A percentile compares a stretch with the other conserved stretches of the same genome.
These are phyloP conservation scores for Ornithoptera alexandrae DNA, from an alignment of 2,888 invertebrate genomes.

Conservation along the genomic window DNA sequence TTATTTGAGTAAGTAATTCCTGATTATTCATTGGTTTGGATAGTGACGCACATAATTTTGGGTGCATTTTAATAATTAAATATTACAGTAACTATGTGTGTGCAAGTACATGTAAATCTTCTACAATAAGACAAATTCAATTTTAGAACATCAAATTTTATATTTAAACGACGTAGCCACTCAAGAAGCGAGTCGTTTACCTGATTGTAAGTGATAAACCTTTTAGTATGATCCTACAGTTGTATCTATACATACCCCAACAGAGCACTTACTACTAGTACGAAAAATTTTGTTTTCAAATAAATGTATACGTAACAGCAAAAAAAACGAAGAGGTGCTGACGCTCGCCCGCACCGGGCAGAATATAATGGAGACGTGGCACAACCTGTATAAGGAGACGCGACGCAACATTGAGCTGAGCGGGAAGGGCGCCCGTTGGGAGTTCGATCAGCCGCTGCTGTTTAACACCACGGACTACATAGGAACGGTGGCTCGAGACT, in stretches of 20 bases:
- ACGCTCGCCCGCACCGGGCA: slow-evolving; percentile 80
- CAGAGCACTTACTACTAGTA: too few species aligned
- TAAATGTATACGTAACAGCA: slow-evolving; percentile 48
- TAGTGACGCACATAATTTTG: neutral
- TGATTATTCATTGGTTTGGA: slow-evolving; percentile 1
- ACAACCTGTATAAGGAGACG: slow-evolving; percentile 86
- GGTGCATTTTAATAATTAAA: too few species aligned
- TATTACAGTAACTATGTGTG: too few species aligned
- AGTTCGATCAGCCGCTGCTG: slow-evolving; percentile 90
- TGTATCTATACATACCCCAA: too few species aligned
- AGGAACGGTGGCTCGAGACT: slow-evolving; percentile 87
- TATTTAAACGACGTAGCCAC: too few species aligned
- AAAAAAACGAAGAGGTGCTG: slow-evolving; percentile 76
- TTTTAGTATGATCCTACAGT: too few species aligned
- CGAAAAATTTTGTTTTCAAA: neutral
- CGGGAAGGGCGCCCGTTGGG: slow-evolving; percentile 93
- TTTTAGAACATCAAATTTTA: too few species aligned
- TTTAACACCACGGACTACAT: slow-evolving; percentile 94
- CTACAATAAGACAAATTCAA: too few species aligned
- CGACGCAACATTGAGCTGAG: slow-evolving; percentile 91
- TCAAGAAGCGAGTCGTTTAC: too few species aligned
- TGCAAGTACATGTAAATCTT: too few species aligned
- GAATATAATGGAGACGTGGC: slow-evolving; percentile 87
- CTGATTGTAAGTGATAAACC: too few species aligned
- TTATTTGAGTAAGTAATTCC: slow-evolving; percentile 86